Conservation (phyloP, 2,113 vertebrate species). For the Petrocephalus microphthalmus region DNA sequence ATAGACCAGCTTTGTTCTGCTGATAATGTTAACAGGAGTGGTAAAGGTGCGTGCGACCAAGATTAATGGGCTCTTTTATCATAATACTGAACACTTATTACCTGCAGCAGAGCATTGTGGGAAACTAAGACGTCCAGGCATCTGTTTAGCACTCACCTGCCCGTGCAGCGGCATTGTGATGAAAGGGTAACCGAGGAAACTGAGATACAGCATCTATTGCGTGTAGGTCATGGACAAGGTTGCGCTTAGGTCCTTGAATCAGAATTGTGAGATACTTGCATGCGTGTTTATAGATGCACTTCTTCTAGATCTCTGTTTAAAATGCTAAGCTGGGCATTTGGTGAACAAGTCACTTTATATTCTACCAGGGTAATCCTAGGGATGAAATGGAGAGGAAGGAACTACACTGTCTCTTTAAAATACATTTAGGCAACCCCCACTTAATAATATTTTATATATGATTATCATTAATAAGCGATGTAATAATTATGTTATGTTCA, state of each 20-base stretch:
- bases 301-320: not conserved
- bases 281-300: not conserved
- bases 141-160: constrained; percentile 31
- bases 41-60: constrained; percentile 30
- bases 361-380: not conserved
- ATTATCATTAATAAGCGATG: not conserved
- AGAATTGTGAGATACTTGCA: not conserved
- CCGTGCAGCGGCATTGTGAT: not conserved
- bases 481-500: not conserved
- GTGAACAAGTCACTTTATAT: not conserved
- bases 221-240: not conserved
- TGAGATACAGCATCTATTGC: not conserved
- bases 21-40: constrained; percentile 24
- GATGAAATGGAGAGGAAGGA: not conserved
- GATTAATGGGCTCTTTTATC: constrained; percentile 56
- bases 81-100: constrained; percentile 56
- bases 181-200: constrained; percentile 10
- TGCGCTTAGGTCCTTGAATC: not conserved
- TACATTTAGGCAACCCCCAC: not conserved
- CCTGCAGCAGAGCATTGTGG: constrained; percentile 39
- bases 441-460: not conserved
- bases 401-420: not conserved
- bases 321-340: not conserved
- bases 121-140: constrained; percentile 37
- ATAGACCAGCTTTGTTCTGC: not conserved